These are phyloP conservation scores for Caracal caracal DNA, from an alignment of 2,113 vertebrate genomes.

Conservation along the genomic window DNA sequence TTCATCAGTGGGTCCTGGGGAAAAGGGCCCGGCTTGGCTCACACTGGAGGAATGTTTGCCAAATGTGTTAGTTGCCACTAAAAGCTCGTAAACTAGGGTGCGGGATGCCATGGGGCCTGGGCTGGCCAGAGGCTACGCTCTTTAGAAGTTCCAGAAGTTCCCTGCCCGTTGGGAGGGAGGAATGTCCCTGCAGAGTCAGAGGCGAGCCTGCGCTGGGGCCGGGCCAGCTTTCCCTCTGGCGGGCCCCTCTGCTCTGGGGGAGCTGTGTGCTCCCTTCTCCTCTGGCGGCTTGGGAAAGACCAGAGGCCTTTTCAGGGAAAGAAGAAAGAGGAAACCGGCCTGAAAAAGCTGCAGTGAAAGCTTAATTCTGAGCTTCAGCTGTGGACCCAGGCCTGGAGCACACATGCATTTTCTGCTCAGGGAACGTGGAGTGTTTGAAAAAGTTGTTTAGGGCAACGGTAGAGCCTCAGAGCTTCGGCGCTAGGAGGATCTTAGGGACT, in stretches of 20 bases:
- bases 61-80: conserved; percentile 52
- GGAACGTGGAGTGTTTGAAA: neutral
- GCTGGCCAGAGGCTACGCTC: conserved; percentile 11
- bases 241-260: conserved; percentile 73
- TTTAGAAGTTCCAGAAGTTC: conserved; percentile 64
- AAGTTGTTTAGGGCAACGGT: neutral
- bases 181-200: conserved; percentile 30
- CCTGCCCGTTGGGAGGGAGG: conserved; percentile 38
- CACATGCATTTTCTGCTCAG: conserved; percentile 13
- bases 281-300: conserved; percentile 63
- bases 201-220: conserved; percentile 4
- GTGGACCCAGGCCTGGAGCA: neutral
- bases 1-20: conserved; percentile 6
- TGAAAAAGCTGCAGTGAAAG: neutral
- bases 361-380: neutral
- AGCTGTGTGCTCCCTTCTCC: conserved; percentile 64
- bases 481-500: neutral
- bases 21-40: conserved; percentile 8
- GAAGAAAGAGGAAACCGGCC: conserved; percentile 39
- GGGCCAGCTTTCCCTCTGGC: conserved; percentile 64
- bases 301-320: conserved; percentile 75
- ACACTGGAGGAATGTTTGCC: conserved; percentile 23
- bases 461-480: neutral
- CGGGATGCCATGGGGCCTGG: conserved; percentile 2
- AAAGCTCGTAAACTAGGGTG: conserved; percentile 55